Conservation (phyloP, 2,113 vertebrate species). For the Hydropotes inermis region DNA sequence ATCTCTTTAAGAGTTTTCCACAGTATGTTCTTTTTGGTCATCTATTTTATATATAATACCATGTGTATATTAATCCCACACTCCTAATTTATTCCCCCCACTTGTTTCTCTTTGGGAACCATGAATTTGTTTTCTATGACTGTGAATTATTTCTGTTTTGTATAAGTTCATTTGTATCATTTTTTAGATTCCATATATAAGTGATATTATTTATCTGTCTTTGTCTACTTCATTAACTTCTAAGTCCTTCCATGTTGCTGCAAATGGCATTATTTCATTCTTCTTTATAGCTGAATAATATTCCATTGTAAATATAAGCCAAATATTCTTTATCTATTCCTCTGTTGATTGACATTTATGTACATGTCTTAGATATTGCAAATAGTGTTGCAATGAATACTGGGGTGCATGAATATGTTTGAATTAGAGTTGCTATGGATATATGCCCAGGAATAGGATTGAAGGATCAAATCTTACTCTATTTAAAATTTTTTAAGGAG, state of each 20-base stretch:
- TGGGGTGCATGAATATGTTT: not conserved
- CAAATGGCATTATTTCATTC: not conserved
- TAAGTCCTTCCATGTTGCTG: not conserved
- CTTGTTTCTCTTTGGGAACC: not conserved
- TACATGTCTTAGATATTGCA: not conserved
- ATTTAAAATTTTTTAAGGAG: not conserved
- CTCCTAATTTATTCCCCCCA: not conserved
- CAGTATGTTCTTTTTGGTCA: not conserved
- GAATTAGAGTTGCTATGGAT: not conserved
- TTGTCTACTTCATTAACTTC: not conserved
- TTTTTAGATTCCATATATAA: not conserved
- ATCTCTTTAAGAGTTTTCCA: not conserved
- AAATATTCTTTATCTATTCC: not conserved
- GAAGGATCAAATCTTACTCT: not conserved
- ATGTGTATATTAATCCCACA: not conserved
- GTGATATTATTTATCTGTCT: not conserved
- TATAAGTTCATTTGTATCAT: not conserved
- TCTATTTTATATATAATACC: not conserved
- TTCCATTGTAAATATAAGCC: not conserved
- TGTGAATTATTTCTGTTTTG: not conserved
- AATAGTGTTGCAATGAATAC: not conserved
- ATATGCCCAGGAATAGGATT: not conserved
- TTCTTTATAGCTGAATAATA: not conserved
- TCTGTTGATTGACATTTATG: not conserved
- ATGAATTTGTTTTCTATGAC: not conserved